Evolutionary conservation across 2,797 vertebrate genomes (phyloP).

Genomic region (Ceyx erithaca): DNA sequence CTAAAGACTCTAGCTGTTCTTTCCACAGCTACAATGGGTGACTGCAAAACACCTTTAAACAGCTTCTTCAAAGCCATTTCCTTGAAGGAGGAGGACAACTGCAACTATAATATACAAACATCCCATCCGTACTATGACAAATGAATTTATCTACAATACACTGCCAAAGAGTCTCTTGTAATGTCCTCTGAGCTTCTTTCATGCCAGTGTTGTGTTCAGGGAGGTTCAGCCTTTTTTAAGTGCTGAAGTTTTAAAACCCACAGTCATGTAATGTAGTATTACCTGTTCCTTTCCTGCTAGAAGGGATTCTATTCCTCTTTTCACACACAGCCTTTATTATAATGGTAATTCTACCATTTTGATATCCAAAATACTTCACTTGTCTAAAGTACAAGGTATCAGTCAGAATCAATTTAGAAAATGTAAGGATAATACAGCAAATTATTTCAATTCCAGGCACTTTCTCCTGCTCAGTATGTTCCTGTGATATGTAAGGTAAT

Average conservation of each 20-base stretch:
- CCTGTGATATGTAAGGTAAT: neutral
- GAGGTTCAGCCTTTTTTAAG: neutral
- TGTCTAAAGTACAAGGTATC: neutral
- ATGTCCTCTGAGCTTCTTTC: neutral
- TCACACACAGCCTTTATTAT: accelerated
- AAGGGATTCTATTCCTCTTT: neutral
- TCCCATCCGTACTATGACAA: neutral
- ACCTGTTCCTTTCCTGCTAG: neutral
- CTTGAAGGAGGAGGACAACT: neutral
- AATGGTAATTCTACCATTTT: neutral
- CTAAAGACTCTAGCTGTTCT: neutral
- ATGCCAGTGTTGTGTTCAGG: neutral
- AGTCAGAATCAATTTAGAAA: neutral
- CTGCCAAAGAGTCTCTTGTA: neutral
- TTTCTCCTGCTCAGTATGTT: neutral
- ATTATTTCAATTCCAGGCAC: neutral
- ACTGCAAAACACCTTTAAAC: conserved; percentile 23
- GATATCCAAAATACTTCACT: neutral
- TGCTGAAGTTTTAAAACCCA: neutral
- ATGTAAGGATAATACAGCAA: neutral
- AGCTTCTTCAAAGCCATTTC: neutral
- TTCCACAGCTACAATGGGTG: neutral
- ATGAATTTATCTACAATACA: neutral
- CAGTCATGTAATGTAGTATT: neutral
- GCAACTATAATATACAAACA: neutral